These are phyloP conservation scores for Eurois occulta DNA, from an alignment of 2,888 invertebrate genomes.

Conservation along the genomic window DNA sequence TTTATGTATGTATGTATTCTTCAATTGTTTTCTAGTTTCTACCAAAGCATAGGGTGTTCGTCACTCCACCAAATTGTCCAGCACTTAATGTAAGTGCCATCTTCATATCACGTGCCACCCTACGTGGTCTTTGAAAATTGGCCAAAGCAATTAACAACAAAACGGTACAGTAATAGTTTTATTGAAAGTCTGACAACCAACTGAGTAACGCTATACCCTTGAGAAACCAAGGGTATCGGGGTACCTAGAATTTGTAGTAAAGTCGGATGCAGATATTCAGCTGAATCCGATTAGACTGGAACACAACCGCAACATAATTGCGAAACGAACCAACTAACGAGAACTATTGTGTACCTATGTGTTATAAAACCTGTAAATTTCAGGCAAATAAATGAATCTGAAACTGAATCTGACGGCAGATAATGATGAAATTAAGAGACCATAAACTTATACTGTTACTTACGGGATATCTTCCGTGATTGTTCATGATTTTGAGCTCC, in stretches of 20 bases:
- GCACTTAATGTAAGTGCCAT: conserved; percentile 5
- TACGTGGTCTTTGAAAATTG: conserved; percentile 5
- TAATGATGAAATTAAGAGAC: background rate
- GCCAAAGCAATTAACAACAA: conserved; percentile 1
- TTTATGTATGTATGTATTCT: too few species aligned
- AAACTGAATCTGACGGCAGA: too few species aligned
- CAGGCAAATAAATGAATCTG: too few species aligned
- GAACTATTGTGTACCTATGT: too few species aligned
- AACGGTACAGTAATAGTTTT: background rate
- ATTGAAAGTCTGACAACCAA: background rate
- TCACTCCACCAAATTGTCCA: conserved; percentile 1
- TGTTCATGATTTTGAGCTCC: too few species aligned
- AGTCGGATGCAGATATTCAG: background rate
- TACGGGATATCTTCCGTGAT: too few species aligned
- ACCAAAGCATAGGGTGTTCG: background rate
- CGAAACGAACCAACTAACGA: too few species aligned
- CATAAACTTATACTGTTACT: too few species aligned
- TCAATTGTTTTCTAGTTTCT: background rate
- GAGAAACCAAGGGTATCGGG: background rate
- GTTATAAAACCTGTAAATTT: too few species aligned
- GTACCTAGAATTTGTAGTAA: background rate
- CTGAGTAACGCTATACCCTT: background rate
- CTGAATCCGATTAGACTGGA: background rate
- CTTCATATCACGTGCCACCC: background rate
- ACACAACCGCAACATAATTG: background rate